Conservation (phyloP, 2,113 vertebrate genomes). For the Phrynosoma blainvillii region DNA sequence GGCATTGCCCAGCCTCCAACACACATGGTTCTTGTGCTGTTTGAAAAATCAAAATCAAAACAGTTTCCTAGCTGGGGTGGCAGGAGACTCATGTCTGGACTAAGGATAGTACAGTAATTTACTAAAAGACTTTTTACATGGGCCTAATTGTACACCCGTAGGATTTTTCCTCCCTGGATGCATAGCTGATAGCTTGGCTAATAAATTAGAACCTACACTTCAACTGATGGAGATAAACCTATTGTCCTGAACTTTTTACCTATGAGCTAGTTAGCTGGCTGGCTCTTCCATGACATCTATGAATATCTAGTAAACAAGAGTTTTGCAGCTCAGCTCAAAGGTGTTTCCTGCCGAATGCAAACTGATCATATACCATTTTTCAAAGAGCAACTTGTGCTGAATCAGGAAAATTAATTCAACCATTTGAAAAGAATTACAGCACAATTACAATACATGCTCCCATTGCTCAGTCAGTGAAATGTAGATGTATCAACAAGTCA, state of each 20-base stretch:
- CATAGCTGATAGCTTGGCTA: not conserved
- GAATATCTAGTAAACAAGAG: not conserved
- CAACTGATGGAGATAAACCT: not conserved
- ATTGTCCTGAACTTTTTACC: slow-evolving; percentile 23
- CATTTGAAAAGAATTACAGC: slow-evolving; percentile 29
- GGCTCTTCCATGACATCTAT: not conserved
- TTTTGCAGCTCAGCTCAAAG: not conserved
- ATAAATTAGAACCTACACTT: slow-evolving; percentile 9
- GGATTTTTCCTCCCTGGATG: slow-evolving; percentile 4
- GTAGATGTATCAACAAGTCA: not conserved
- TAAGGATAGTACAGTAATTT: not conserved
- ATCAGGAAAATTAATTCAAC: slow-evolving; percentile 25
- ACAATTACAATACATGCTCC: not conserved
- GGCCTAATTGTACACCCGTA: not conserved
- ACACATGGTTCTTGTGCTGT: not conserved
- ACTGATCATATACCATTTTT: slow-evolving; percentile 5
- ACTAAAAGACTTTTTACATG: not conserved
- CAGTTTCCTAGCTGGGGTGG: not conserved
- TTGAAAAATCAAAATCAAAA: not conserved
- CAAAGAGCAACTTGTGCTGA: slow-evolving; percentile 20
- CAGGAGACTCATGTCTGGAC: not conserved
- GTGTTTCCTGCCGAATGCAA: slow-evolving; percentile 21
- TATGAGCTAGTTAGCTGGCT: not conserved
- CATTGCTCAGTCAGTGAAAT: not conserved
- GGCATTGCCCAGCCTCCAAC: not conserved